These are phyloP conservation scores for Todiramphus chloris DNA, from an alignment of 2,113 vertebrate genomes.

Conservation along the genomic window DNA sequence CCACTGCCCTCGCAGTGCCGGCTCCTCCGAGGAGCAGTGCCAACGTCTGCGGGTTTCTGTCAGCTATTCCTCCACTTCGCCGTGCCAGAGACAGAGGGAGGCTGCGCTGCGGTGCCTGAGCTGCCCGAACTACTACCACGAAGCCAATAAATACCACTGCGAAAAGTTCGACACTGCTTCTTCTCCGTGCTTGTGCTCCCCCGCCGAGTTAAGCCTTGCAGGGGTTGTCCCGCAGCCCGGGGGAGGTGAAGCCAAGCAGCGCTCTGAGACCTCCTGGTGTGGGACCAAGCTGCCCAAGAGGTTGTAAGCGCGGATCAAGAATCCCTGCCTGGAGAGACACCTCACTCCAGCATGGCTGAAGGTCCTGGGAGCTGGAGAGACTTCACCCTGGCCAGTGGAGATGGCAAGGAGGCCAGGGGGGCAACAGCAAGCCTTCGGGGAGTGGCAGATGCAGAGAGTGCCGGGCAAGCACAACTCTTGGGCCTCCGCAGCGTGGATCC, in stretches of 20 bases:
- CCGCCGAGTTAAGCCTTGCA: neutral
- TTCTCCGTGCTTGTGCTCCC: neutral
- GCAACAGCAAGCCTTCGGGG: neutral
- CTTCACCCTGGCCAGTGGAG: neutral
- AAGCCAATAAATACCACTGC: neutral
- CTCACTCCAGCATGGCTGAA: constrained; percentile 52
- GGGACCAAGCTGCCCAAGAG: neutral
- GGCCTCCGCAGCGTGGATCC: neutral
- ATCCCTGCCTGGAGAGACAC: neutral
- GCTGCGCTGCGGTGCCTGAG: neutral
- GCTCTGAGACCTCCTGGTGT: neutral
- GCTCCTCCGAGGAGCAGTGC: neutral
- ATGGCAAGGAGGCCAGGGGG: neutral
- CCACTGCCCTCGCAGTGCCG: neutral
- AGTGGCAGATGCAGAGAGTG: neutral
- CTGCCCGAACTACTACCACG: neutral
- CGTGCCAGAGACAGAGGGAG: neutral
- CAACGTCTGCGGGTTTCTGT: neutral
- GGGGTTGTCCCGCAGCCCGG: fast-evolving
- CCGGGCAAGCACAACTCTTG: fast-evolving
- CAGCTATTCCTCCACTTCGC: neutral
- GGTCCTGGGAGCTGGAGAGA: neutral
- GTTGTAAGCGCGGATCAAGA: neutral
- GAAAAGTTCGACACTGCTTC: neutral
- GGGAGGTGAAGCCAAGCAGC: fast-evolving